These are phyloP conservation scores for Morpho achilles DNA, from an alignment of 2,888 invertebrate genomes.

Conservation along the genomic window DNA sequence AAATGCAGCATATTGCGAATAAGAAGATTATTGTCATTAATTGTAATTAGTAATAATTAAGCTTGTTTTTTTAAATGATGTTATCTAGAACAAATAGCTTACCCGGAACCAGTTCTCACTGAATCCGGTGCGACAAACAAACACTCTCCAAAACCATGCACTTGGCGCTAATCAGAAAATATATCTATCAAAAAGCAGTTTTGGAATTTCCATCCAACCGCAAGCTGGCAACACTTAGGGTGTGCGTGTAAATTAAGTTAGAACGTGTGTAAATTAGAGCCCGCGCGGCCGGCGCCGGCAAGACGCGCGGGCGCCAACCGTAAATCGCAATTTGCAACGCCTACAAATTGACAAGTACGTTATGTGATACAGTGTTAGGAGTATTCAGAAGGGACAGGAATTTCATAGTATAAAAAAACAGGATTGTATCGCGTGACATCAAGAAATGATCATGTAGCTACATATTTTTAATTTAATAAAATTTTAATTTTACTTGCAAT, in stretches of 20 bases:
- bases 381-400: constrained; percentile 1
- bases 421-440: too few relatives aligned
- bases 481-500: too few relatives aligned
- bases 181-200: constrained; percentile 16
- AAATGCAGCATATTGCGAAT: too few relatives aligned
- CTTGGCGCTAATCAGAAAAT: constrained; percentile 20
- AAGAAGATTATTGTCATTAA: too few relatives aligned
- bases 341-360: constrained; percentile 17
- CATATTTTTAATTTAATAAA: too few relatives aligned
- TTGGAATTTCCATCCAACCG: constrained; percentile 10
- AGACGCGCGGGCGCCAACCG: constrained; percentile 29
- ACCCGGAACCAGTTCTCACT: background rate
- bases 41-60: too few relatives aligned
- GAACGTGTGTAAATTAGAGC: constrained; percentile 6
- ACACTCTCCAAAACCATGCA: constrained; percentile 2
- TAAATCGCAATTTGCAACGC: constrained; percentile 28
- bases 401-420: too few relatives aligned
- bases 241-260: constrained; percentile 16
- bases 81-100: too few relatives aligned
- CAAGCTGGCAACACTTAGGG: constrained; percentile 20
- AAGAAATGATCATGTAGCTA: too few relatives aligned
- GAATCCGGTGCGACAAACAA: constrained; percentile 8
- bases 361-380: background rate
- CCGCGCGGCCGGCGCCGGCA: constrained; percentile 27
- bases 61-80: too few relatives aligned